Percentiles rank a stretch among this genome's conserved stretches.
phyloP scores from a whole-genome alignment of 2,797 vertebrate species.

The Acipenser transmontanus region DNA sequence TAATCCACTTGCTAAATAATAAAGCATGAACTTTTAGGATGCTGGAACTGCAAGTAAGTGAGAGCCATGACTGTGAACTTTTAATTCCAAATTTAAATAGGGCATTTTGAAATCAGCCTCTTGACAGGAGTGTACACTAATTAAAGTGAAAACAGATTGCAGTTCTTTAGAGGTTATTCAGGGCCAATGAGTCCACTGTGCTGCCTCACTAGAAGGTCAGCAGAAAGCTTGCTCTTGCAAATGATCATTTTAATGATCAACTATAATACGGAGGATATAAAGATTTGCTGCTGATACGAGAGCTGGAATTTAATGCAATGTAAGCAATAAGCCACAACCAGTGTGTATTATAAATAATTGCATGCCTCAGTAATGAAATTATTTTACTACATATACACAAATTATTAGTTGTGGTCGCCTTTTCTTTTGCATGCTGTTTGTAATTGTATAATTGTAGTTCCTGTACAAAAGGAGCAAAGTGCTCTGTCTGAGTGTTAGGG shows the following conservation, averaged over 20 bases:
- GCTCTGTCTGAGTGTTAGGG: too few relatives aligned
- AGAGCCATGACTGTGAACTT: not conserved
- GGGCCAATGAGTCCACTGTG: not conserved
- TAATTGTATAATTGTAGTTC: too few relatives aligned
- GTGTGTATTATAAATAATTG: too few relatives aligned
- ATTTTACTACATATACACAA: too few relatives aligned
- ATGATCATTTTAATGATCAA: not conserved
- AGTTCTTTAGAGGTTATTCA: conserved; percentile 1
- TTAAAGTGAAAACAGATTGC: conserved; percentile 5
- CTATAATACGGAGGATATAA: too few relatives aligned
- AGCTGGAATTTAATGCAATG: too few relatives aligned
- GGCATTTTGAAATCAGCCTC: conserved; percentile 11
- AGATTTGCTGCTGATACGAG: too few relatives aligned
- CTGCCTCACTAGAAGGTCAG: conserved; percentile 1
- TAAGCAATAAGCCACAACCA: too few relatives aligned
- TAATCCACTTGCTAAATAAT: conserved; percentile 10
- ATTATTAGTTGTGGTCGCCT: too few relatives aligned
- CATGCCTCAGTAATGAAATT: too few relatives aligned
- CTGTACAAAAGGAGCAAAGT: too few relatives aligned
- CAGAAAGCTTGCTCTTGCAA: not conserved
- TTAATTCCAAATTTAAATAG: conserved; percentile 17
- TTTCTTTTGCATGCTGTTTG: too few relatives aligned
- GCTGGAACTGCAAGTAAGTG: not conserved
- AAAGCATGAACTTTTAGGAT: not conserved
- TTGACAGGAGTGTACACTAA: conserved; percentile 6